Evolutionary conservation across 2,888 invertebrate genomes (phyloP).

Genomic region (Venusia cambrica): DNA sequence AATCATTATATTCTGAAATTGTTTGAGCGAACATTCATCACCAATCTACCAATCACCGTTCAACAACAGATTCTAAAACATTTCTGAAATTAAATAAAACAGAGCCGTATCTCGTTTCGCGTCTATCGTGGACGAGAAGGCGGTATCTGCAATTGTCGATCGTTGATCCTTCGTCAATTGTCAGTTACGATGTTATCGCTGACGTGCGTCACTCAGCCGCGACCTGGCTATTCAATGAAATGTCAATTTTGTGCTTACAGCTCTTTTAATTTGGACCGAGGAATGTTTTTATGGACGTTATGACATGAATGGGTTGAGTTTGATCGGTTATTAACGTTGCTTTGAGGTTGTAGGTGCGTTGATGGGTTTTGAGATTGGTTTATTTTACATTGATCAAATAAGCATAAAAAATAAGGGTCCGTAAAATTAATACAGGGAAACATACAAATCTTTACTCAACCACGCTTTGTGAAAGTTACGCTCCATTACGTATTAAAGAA

Average conservation of each 20-base stretch:
- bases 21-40: constrained; percentile 11
- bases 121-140: constrained; percentile 39
- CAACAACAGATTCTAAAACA: constrained; percentile 11
- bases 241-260: constrained; percentile 50
- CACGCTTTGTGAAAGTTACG: too few relatives aligned
- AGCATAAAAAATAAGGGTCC: too few relatives aligned
- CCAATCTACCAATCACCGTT: constrained; percentile 10
- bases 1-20: constrained; percentile 6
- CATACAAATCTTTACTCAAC: too few relatives aligned
- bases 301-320: constrained; percentile 21
- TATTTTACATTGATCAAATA: neutral
- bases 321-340: constrained; percentile 2
- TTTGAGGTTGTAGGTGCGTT: constrained; percentile 1
- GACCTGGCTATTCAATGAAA: constrained; percentile 56
- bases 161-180: constrained; percentile 68
- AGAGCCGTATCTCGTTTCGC: constrained; percentile 35
- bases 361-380: neutral
- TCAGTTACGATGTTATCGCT: constrained; percentile 58
- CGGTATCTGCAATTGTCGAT: constrained; percentile 50
- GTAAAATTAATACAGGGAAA: too few relatives aligned
- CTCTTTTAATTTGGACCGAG: constrained; percentile 32
- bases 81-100: constrained; percentile 31
- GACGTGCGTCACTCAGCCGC: constrained; percentile 59
- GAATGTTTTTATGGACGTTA: constrained; percentile 18
- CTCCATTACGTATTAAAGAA: too few relatives aligned